A percentile compares a stretch with the other conserved stretches of the same genome.
These are phyloP conservation scores for Drosophila limbata DNA, from an alignment of 2,888 invertebrate genomes.

Conservation along the genomic window DNA sequence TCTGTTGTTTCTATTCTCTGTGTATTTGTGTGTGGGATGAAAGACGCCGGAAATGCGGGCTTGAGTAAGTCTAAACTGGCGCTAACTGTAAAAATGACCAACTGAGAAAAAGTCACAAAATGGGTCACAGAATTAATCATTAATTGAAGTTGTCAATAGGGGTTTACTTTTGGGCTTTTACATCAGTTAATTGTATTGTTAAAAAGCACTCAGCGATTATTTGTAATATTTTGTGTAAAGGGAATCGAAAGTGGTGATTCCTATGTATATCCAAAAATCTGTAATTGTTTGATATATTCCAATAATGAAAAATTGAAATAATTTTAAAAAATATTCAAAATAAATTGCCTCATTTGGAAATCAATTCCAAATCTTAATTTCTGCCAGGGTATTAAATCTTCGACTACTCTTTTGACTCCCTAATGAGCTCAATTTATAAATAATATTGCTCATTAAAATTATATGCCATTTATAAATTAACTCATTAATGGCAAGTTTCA, in stretches of 20 bases:
- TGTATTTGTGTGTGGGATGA: constrained; percentile 36
- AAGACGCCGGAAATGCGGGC: constrained; percentile 50
- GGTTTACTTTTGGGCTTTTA: constrained; percentile 1
- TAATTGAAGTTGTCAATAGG: constrained; percentile 24
- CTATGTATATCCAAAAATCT: no score
- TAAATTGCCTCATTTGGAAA: no score
- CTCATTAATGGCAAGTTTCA: constrained; percentile 9
- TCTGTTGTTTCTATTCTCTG: constrained; percentile 5
- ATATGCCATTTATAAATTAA: constrained; percentile 3
- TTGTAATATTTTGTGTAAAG: neutral
- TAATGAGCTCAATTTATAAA: neutral
- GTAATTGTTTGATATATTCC: no score
- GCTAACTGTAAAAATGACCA: constrained; percentile 13
- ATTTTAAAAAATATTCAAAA: no score
- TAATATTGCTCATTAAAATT: neutral
- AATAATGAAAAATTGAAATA: no score
- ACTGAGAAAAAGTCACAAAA: constrained; percentile 17
- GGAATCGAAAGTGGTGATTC: no score
- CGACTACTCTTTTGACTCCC: neutral
- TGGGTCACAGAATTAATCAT: constrained; percentile 26
- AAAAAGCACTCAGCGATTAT: constrained; percentile 4
- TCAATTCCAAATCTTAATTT: neutral
- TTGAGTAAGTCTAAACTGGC: constrained; percentile 15
- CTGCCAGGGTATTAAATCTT: neutral
- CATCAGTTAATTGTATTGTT: constrained; percentile 9